Percentiles rank a stretch among this genome's conserved stretches.
phyloP scores from a whole-genome alignment of 1,140 invertebrate genomes.

The Solenopsis invicta region DNA sequence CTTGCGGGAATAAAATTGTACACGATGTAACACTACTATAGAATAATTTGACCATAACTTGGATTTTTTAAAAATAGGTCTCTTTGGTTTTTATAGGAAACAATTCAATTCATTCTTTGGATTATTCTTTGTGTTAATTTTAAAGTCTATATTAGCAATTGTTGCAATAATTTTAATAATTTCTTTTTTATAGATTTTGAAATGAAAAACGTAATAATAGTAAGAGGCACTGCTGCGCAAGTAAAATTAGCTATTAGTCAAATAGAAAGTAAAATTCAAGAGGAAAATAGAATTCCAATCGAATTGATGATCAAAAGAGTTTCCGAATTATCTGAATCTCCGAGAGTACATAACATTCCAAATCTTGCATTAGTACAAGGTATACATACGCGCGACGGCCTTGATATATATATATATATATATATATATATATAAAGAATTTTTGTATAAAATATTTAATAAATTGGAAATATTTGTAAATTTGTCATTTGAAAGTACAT shows the following conservation, averaged over 20 bases:
- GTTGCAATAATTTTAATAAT: conserved; percentile 57
- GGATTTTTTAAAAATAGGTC: too few species aligned
- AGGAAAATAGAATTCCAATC: conserved; percentile 86
- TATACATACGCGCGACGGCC: background rate
- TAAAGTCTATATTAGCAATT: background rate
- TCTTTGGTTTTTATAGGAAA: too few species aligned
- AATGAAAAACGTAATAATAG: conserved; percentile 84
- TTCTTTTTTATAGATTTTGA: conserved; percentile 26
- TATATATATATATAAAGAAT: background rate
- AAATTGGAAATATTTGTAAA: background rate
- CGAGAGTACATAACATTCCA: background rate
- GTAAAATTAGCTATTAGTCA: conserved; percentile 88
- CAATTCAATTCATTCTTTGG: background rate
- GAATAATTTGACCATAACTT: too few species aligned
- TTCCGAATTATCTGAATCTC: conserved; percentile 77
- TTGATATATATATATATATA: too few species aligned
- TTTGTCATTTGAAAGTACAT: background rate
- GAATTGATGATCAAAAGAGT: background rate
- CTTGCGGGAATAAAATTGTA: too few species aligned
- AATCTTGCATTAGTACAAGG: conserved; percentile 33
- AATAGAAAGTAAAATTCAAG: conserved; percentile 89
- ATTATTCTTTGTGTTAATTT: background rate
- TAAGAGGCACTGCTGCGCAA: conserved; percentile 89
- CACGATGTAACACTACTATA: too few species aligned
- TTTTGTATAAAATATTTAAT: conserved; percentile 24